Conservation (phyloP, 2,888 invertebrate genomes). For the Melipona beecheii region DNA sequence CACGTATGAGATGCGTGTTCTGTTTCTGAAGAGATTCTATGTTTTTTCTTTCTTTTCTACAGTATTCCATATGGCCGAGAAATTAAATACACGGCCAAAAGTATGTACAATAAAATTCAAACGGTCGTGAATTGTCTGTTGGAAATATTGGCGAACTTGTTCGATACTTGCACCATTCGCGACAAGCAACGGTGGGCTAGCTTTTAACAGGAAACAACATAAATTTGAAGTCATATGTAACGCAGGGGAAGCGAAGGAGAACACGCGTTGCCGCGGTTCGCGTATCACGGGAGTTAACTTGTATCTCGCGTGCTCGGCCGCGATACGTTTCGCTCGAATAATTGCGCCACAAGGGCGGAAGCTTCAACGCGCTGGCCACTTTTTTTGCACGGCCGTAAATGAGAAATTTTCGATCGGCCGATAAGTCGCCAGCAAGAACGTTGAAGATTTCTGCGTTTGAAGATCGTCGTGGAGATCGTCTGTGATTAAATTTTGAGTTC, state of each 20-base stretch:
- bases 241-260: not conserved
- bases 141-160: slow-evolving; percentile 4
- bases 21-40: too few relatives aligned
- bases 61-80: too few relatives aligned
- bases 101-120: slow-evolving; percentile 12
- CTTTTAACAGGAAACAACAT: slow-evolving; percentile 26
- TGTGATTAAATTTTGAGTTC: too few relatives aligned
- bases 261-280: slow-evolving; percentile 2
- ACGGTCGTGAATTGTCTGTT: not conserved
- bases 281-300: slow-evolving; percentile 56
- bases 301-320: slow-evolving; percentile 47
- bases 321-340: slow-evolving; percentile 57
- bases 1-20: too few relatives aligned
- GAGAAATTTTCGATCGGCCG: slow-evolving; percentile 40
- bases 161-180: slow-evolving; percentile 6
- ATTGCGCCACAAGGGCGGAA: slow-evolving; percentile 47
- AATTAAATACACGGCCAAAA: not conserved
- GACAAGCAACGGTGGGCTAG: slow-evolving; percentile 7
- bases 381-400: not conserved
- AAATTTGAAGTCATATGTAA: slow-evolving; percentile 31
- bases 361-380: slow-evolving; percentile 19
- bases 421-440: slow-evolving; percentile 15
- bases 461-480: not conserved
- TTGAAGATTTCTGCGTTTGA: not conserved
- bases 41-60: too few relatives aligned